A percentile compares a stretch with the other conserved stretches of the same genome.
These are phyloP conservation scores for Bombus turneri DNA, from an alignment of 1,140 invertebrate species.

Conservation along the genomic window DNA sequence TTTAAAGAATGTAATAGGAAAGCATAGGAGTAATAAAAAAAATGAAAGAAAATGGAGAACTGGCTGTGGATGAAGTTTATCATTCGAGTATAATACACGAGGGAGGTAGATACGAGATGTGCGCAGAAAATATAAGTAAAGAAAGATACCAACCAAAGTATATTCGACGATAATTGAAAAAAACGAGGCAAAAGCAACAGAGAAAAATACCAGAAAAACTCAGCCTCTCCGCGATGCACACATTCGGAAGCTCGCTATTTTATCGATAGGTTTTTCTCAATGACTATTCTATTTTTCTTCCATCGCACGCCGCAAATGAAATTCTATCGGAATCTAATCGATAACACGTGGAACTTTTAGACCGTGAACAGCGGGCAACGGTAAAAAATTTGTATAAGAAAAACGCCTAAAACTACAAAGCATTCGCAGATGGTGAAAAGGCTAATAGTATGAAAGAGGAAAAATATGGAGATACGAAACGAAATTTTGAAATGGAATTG, in stretches of 20 bases:
- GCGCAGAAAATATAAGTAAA: background rate
- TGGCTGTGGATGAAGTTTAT: background rate
- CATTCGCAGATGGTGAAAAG: background rate
- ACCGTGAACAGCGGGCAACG: background rate
- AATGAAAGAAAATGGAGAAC: background rate
- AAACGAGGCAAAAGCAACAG: background rate
- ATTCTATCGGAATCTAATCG: background rate
- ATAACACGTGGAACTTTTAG: background rate
- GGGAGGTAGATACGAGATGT: slow-evolving; percentile 1
- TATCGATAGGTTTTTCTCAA: too few species aligned
- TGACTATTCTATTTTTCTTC: too few species aligned
- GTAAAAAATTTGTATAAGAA: background rate
- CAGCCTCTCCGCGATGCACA: background rate
- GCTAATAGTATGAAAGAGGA: background rate
- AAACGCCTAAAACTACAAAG: background rate
- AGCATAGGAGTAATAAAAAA: too few species aligned
- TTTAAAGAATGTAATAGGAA: too few species aligned
- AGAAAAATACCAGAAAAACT: background rate
- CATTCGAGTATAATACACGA: background rate
- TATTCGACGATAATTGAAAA: background rate
- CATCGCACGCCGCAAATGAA: background rate
- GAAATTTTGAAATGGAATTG: background rate
- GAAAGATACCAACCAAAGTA: background rate
- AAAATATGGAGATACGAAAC: too few species aligned
- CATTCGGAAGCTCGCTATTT: background rate